Evolutionary conservation across 2,113 vertebrate species (phyloP).

Genomic region (Eubucco bourcierii): DNA sequence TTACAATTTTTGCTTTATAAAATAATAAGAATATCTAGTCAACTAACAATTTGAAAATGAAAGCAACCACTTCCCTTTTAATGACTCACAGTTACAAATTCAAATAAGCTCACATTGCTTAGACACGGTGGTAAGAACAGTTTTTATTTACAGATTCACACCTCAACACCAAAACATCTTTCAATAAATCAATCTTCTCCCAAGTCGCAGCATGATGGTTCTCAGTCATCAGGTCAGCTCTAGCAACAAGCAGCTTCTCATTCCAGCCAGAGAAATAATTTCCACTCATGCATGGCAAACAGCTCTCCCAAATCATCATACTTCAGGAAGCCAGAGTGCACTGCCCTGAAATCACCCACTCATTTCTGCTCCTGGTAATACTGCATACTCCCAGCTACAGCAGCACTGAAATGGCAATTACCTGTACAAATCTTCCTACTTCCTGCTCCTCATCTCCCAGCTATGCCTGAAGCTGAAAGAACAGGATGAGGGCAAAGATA

Average conservation of each 20-base stretch:
- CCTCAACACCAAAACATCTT: background rate
- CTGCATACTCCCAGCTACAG: fast-evolving
- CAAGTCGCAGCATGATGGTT: background rate
- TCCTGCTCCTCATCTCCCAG: background rate
- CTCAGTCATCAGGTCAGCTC: background rate
- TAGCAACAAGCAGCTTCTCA: background rate
- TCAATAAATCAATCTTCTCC: background rate
- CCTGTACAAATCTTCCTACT: background rate
- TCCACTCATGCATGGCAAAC: fast-evolving
- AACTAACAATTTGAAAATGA: background rate
- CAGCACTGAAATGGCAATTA: background rate
- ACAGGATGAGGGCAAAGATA: background rate
- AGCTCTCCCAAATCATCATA: fast-evolving
- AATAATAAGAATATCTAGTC: background rate
- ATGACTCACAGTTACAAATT: background rate
- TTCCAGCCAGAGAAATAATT: background rate
- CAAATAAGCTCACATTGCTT: background rate
- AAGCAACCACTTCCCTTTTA: background rate
- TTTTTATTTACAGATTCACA: background rate
- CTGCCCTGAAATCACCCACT: background rate
- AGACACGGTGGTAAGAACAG: background rate
- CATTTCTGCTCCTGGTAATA: background rate
- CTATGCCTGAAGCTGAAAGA: background rate
- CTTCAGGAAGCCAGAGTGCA: background rate
- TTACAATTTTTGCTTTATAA: background rate